Conservation (phyloP, 1,140 invertebrate species). For the Anastrepha obliqua region DNA sequence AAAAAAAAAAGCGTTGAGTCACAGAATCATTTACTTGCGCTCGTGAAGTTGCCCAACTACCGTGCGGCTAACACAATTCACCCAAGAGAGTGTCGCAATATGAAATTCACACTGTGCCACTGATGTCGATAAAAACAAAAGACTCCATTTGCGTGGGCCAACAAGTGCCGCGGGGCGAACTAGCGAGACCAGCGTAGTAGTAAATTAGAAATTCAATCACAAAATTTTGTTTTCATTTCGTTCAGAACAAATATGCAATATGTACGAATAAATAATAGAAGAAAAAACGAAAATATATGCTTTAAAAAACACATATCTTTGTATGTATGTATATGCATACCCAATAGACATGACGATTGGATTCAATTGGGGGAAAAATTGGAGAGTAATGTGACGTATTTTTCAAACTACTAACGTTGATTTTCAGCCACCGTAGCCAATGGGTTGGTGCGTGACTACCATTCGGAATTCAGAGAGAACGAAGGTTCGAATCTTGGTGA, state of each 20-base stretch:
- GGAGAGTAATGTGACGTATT: too few species aligned
- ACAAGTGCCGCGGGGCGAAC: neutral
- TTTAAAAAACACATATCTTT: neutral
- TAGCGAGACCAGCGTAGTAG: neutral
- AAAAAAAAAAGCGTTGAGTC: neutral
- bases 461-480: too few species aligned
- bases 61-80: neutral
- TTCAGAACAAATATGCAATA: neutral
- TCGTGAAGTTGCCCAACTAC: neutral
- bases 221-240: conserved; percentile 37
- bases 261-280: neutral
- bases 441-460: too few species aligned
- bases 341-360: too few species aligned
- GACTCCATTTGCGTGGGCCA: neutral
- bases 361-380: too few species aligned
- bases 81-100: neutral
- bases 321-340: neutral
- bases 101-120: neutral
- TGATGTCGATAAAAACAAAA: conserved; percentile 12
- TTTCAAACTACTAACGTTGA: too few species aligned
- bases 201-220: neutral
- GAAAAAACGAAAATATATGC: too few species aligned
- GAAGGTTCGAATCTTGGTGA: too few species aligned
- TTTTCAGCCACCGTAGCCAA: too few species aligned
- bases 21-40: neutral